These are phyloP conservation scores for Ceratitis capitata DNA, from an alignment of 1,140 invertebrate genomes.

Conservation along the genomic window DNA sequence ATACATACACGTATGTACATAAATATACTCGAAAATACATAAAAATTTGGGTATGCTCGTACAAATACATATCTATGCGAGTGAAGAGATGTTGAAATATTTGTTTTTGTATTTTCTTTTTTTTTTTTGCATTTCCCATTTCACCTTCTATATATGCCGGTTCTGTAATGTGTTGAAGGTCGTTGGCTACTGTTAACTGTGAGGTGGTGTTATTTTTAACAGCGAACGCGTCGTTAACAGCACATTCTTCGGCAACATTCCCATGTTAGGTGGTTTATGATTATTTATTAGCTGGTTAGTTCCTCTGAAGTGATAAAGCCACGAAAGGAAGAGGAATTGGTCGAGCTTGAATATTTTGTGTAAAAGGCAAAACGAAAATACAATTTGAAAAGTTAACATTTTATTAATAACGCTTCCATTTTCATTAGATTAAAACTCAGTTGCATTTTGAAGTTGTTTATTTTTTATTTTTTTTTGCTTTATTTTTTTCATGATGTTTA, in stretches of 20 bases:
- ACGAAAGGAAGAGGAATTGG: too few relatives aligned
- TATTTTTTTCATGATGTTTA: slow-evolving; percentile 41
- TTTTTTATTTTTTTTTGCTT: slow-evolving; percentile 43
- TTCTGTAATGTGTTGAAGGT: neutral
- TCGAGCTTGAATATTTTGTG: neutral
- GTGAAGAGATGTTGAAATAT: neutral
- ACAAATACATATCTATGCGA: too few relatives aligned
- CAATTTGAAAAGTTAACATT: neutral
- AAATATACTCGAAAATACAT: neutral
- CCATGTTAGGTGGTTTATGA: too few relatives aligned
- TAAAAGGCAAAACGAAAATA: neutral
- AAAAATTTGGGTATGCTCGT: too few relatives aligned
- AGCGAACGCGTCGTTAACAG: too few relatives aligned
- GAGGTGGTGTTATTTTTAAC: too few relatives aligned
- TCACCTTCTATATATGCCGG: neutral
- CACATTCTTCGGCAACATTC: too few relatives aligned
- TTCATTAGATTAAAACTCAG: neutral
- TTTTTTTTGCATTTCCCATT: too few relatives aligned
- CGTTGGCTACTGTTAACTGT: neutral
- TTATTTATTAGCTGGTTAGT: too few relatives aligned
- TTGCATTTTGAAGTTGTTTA: slow-evolving; percentile 36
- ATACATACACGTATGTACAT: neutral
- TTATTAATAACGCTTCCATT: too few relatives aligned
- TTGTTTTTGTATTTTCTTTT: neutral
- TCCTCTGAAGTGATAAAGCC: too few relatives aligned